Evolutionary conservation across 1,140 invertebrate species (phyloP), one percentile per base, ranked within the genome.

Genomic region (Drosophila parvula): DNA sequence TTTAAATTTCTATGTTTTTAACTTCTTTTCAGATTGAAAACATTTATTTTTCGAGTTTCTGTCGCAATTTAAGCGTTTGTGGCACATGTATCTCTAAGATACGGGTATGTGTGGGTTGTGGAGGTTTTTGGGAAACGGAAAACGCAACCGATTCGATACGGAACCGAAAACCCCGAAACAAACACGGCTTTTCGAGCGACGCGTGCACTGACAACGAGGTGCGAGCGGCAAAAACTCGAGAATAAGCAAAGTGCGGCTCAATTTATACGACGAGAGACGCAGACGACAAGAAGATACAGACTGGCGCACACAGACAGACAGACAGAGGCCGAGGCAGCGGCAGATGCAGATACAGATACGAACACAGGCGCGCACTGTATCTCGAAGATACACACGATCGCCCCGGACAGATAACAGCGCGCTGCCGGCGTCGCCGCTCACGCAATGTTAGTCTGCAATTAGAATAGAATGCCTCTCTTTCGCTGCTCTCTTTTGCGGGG

Each of bases 231-330:
- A 86, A 89, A 88, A 88, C 83, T 83, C 83, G 84, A 88, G 83
- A 88, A 88, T 84, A 88, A 73, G 82, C 83, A 83, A 88, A 88
- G 83, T 88, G 84, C 83, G 83, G 83, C 84, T 88, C 84, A 88
- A 88, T 88, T 88, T 88, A 88, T 88, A 88, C 84, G 76, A 76
- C 76, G 44, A 71, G 86, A 76, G 81, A 67, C 34, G 51, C 81
- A 85, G 78, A 78, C 84, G 78, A 80, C 84, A 79, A 88, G 83
- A 86, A 86, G 82, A 88, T 88, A 86, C 81, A 84, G 50, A 36
- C 50, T 53, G 50, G 50, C 50, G 50, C 50, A 53, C 50, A 27
- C 48, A 28, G n/a, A 22, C 55, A 60, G 65, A 50, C 44, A 28
- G 40, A 28, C 48, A 56, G 32, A 47, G 22, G 51, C 67, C 43